Percentiles rank a stretch among this genome's conserved stretches.
phyloP scores from a whole-genome alignment of 2,888 invertebrate genomes.

The Gibbula magus region DNA sequence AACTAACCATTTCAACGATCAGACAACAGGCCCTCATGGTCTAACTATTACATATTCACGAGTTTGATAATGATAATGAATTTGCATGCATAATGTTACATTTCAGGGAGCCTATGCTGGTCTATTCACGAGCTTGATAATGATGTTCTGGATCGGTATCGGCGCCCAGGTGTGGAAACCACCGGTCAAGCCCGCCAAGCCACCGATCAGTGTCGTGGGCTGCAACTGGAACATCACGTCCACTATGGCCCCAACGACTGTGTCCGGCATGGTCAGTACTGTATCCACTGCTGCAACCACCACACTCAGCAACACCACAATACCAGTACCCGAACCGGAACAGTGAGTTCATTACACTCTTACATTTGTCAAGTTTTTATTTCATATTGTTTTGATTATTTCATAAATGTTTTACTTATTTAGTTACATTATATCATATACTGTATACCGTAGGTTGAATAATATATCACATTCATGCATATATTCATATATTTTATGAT shows the following conservation, averaged over 20 bases:
- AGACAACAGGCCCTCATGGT: too few relatives aligned
- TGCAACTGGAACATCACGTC: slow-evolving; percentile 52
- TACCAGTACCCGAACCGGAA: not conserved
- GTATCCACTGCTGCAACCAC: not conserved
- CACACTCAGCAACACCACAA: slow-evolving; percentile 6
- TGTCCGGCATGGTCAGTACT: not conserved
- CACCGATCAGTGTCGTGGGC: slow-evolving; percentile 41
- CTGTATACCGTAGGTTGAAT: too few relatives aligned
- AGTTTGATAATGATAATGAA: too few relatives aligned
- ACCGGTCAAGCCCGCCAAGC: slow-evolving; percentile 18
- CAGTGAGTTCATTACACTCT: not conserved
- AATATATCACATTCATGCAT: too few relatives aligned
- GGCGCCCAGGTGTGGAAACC: slow-evolving; percentile 81
- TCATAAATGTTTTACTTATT: too few relatives aligned
- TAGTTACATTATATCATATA: too few relatives aligned
- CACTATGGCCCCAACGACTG: slow-evolving; percentile 25
- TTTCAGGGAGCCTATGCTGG: slow-evolving; percentile 83
- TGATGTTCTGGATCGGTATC: slow-evolving; percentile 89
- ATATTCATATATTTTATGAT: too few relatives aligned
- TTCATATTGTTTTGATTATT: too few relatives aligned
- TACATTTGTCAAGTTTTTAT: too few relatives aligned
- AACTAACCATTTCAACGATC: too few relatives aligned
- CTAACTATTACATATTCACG: too few relatives aligned
- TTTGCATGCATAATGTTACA: not conserved
- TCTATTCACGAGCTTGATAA: slow-evolving; percentile 80